Percentiles rank a stretch among this genome's conserved stretches.
Conservation (phyloP, 2,113 vertebrate genomes). For the Spheniscus mendiculus region DNA sequence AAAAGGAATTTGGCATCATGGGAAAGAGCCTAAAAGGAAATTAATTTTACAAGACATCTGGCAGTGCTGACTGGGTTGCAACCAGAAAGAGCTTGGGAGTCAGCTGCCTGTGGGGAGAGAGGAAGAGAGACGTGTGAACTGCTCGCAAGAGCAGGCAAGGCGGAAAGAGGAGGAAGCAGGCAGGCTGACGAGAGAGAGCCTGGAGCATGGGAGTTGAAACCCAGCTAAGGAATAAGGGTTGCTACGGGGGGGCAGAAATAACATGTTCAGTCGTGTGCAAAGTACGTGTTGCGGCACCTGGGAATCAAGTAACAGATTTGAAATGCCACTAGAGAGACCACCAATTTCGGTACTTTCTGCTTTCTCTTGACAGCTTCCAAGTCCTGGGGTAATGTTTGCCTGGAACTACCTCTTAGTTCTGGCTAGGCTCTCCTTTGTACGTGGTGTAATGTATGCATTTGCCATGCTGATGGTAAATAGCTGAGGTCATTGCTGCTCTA, state of each 20-base stretch:
- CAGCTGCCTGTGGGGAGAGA: neutral
- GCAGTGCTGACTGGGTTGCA: slow-evolving; percentile 11
- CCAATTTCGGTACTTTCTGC: neutral
- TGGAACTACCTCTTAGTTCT: neutral
- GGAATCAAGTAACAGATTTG: neutral
- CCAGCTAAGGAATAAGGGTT: neutral
- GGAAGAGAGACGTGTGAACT: neutral
- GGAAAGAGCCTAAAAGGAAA: slow-evolving; percentile 33
- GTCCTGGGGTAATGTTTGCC: neutral
- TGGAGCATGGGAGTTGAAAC: neutral
- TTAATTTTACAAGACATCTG: slow-evolving; percentile 36
- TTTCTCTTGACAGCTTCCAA: neutral
- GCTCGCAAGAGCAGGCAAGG: neutral
- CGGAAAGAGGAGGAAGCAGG: neutral
- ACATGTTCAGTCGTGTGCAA: neutral
- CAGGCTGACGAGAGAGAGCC: neutral
- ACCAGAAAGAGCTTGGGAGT: neutral
- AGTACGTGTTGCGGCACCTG: neutral
- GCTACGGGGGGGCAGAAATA: neutral
- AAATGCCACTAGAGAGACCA: neutral
- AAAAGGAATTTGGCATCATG: neutral
- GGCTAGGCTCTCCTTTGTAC: neutral
- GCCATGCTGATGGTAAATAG: neutral
- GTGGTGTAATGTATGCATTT: fast-evolving
- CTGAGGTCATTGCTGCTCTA: neutral